Conservation (phyloP, 2,797 vertebrate genomes). For the Crypturellus tataupa region DNA sequence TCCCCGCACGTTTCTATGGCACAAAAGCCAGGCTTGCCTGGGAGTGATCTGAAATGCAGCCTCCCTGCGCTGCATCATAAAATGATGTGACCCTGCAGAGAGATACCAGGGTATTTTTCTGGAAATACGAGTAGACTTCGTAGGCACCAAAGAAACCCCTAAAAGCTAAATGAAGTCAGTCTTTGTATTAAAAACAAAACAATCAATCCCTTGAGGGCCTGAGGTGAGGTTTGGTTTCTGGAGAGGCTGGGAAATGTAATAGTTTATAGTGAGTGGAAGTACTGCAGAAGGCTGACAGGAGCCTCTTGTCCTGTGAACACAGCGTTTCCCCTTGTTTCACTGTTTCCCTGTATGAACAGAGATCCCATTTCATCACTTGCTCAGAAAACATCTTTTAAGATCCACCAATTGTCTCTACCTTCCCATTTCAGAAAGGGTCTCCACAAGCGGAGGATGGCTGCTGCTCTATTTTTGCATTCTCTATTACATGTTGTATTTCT, state of each 20-base stretch:
- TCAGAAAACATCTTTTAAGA: background rate
- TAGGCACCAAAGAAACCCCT: background rate
- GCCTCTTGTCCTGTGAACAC: background rate
- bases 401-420: background rate
- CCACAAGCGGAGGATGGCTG: fast-evolving
- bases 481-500: background rate
- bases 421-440: background rate
- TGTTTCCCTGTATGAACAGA: background rate
- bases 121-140: background rate
- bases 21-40: slow-evolving; percentile 27
- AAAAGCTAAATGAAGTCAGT: slow-evolving; percentile 27
- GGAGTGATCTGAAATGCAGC: background rate
- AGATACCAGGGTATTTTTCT: background rate
- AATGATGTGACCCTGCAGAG: background rate
- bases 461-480: background rate
- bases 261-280: background rate
- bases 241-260: background rate
- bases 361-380: background rate
- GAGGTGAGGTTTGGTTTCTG: slow-evolving; percentile 9
- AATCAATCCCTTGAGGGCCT: background rate
- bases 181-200: background rate
- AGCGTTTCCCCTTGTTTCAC: background rate
- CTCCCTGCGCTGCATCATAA: background rate
- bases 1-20: background rate
- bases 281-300: background rate